Evolutionary conservation across 2,888 invertebrate genomes (phyloP).

Genomic region (Sinelater perroti): DNA sequence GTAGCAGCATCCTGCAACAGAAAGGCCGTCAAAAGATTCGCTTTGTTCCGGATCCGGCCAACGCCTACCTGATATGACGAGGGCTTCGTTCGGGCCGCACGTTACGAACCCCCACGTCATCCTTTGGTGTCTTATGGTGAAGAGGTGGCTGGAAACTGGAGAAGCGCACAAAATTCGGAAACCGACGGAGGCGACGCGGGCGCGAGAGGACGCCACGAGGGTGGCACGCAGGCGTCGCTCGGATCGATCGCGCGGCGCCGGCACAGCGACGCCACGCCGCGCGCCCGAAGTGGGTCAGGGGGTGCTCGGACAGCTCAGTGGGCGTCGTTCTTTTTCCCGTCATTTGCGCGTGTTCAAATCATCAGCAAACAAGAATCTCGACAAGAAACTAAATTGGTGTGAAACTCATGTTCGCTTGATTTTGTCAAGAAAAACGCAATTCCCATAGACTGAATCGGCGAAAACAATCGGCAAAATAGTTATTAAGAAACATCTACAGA

Average conservation of each 20-base stretch:
- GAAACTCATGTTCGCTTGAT: too few relatives aligned
- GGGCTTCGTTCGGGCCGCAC: slow-evolving; percentile 93
- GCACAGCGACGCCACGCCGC: slow-evolving; percentile 21
- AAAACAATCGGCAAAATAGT: too few relatives aligned
- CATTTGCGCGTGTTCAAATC: too few relatives aligned
- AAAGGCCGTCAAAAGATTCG: slow-evolving; percentile 21
- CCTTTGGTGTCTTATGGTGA: background rate
- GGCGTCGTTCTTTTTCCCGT: too few relatives aligned
- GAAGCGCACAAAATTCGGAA: slow-evolving; percentile 16
- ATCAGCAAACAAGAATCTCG: too few relatives aligned
- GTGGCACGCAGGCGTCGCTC: slow-evolving; percentile 23
- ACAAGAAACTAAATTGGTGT: too few relatives aligned
- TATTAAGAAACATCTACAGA: too few relatives aligned
- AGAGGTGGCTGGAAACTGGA: background rate
- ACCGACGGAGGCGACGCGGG: slow-evolving; percentile 9
- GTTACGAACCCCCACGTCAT: slow-evolving; percentile 85
- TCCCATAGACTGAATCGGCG: too few relatives aligned
- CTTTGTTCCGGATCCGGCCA: background rate
- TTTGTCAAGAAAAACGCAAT: too few relatives aligned
- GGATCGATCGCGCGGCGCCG: slow-evolving; percentile 25
- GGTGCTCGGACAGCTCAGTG: too few relatives aligned
- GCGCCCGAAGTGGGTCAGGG: too few relatives aligned
- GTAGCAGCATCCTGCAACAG: slow-evolving; percentile 88
- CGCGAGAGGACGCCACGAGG: background rate
- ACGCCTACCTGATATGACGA: slow-evolving; percentile 88